Percentiles rank a stretch among this genome's conserved stretches.
These are phyloP conservation scores for Pterois miles DNA, from an alignment of 2,797 vertebrate genomes.

Conservation along the genomic window DNA sequence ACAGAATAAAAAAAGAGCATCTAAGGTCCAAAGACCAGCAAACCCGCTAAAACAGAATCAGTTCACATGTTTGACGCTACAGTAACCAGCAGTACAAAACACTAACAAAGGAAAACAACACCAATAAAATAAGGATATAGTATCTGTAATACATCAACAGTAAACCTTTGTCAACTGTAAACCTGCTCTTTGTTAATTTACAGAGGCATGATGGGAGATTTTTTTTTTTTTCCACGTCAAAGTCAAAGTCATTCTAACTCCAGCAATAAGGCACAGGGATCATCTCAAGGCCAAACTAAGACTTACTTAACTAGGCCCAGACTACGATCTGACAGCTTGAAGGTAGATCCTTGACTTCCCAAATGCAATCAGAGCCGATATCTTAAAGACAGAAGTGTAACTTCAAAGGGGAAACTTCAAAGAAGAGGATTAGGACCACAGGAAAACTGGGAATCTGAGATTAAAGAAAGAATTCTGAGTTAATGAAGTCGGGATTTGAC, in stretches of 20 bases:
- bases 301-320: neutral
- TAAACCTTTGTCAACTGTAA: conserved; percentile 63
- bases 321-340: neutral
- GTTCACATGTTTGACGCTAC: conserved; percentile 53
- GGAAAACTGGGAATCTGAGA: conserved; percentile 1
- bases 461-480: conserved; percentile 13
- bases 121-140: conserved; percentile 39
- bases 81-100: conserved; percentile 62
- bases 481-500: conserved; percentile 7
- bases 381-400: neutral
- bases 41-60: conserved; percentile 49
- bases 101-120: conserved; percentile 40
- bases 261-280: conserved; percentile 73
- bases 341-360: neutral
- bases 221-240: neutral
- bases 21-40: conserved; percentile 58
- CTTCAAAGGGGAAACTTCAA: neutral
- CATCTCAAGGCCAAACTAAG: conserved; percentile 35
- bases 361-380: neutral
- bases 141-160: conserved; percentile 46
- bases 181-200: conserved; percentile 46
- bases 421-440: conserved; percentile 14
- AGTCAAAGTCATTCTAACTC: conserved; percentile 11
- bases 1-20: conserved; percentile 44
- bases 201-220: conserved; percentile 51